Evolutionary conservation across 2,888 invertebrate genomes (phyloP).

Genomic region (Dasypolia templi): DNA sequence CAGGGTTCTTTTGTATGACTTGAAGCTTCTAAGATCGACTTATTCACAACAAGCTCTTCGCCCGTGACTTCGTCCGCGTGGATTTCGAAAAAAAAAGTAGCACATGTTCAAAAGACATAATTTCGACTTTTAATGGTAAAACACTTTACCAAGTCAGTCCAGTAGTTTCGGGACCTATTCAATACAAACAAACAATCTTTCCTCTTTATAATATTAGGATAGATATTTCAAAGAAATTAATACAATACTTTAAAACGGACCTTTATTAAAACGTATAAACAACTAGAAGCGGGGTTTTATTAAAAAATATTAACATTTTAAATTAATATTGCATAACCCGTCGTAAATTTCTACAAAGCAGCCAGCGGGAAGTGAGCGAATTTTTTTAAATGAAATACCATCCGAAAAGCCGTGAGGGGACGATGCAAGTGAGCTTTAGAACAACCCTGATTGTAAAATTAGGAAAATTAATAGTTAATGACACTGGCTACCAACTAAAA

Average conservation of each 20-base stretch:
- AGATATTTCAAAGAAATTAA: constrained; percentile 11
- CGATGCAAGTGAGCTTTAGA: not conserved
- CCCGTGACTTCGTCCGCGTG: too few relatives aligned
- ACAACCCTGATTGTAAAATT: constrained; percentile 34
- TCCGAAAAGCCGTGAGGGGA: constrained; percentile 30
- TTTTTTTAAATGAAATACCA: constrained; percentile 68
- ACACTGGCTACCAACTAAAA: not conserved
- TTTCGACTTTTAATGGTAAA: too few relatives aligned
- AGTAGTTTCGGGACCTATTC: too few relatives aligned
- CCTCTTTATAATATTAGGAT: too few relatives aligned
- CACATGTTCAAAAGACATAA: too few relatives aligned
- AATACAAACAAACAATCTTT: too few relatives aligned
- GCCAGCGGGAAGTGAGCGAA: constrained; percentile 48
- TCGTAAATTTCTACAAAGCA: constrained; percentile 57
- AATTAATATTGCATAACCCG: constrained; percentile 52
- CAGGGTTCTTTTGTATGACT: not conserved
- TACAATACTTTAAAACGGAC: constrained; percentile 27
- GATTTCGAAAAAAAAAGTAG: too few relatives aligned
- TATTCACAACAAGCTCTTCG: too few relatives aligned
- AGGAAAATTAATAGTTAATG: too few relatives aligned
- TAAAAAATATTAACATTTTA: constrained; percentile 64
- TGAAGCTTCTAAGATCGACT: not conserved
- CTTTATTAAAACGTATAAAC: constrained; percentile 52
- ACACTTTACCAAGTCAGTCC: too few relatives aligned
- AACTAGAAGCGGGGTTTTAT: constrained; percentile 41